Conservation (phyloP, 2,797 vertebrate genomes). For the Coracias cyanogaster region DNA sequence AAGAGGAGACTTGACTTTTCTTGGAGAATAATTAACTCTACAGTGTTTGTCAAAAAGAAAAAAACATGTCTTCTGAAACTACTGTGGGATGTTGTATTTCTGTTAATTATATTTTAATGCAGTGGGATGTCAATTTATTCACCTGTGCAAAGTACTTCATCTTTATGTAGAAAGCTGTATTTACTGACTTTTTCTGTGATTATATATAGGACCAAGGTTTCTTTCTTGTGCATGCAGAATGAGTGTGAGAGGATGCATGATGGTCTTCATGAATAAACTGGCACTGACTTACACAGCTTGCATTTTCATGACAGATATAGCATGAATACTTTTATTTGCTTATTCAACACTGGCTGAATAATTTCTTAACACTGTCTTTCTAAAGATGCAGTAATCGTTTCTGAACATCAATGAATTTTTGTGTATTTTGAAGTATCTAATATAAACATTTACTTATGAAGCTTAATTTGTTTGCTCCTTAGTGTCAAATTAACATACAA, state of each 20-base stretch:
- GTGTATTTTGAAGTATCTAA: slow-evolving; percentile 48
- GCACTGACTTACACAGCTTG: slow-evolving; percentile 74
- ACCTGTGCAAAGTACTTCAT: slow-evolving; percentile 41
- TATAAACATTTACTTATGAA: slow-evolving; percentile 12
- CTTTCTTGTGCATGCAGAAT: slow-evolving; percentile 74
- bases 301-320: slow-evolving; percentile 70
- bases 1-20: neutral
- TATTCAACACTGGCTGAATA: slow-evolving; percentile 78
- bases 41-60: neutral
- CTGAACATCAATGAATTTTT: slow-evolving; percentile 20
- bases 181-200: slow-evolving; percentile 32
- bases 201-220: slow-evolving; percentile 32
- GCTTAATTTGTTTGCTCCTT: slow-evolving; percentile 63
- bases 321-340: slow-evolving; percentile 81
- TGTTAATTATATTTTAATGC: slow-evolving; percentile 49
- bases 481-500: slow-evolving; percentile 52
- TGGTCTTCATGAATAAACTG: slow-evolving; percentile 69
- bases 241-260: slow-evolving; percentile 76
- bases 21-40: neutral
- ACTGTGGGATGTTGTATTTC: slow-evolving; percentile 32
- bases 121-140: slow-evolving; percentile 31
- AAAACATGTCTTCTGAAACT: neutral
- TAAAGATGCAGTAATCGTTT: slow-evolving; percentile 81
- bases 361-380: slow-evolving; percentile 77
- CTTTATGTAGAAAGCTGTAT: slow-evolving; percentile 26